Evolutionary conservation across 2,113 vertebrate genomes (phyloP).

Genomic region (Acrocephalus arundinaceus): DNA sequence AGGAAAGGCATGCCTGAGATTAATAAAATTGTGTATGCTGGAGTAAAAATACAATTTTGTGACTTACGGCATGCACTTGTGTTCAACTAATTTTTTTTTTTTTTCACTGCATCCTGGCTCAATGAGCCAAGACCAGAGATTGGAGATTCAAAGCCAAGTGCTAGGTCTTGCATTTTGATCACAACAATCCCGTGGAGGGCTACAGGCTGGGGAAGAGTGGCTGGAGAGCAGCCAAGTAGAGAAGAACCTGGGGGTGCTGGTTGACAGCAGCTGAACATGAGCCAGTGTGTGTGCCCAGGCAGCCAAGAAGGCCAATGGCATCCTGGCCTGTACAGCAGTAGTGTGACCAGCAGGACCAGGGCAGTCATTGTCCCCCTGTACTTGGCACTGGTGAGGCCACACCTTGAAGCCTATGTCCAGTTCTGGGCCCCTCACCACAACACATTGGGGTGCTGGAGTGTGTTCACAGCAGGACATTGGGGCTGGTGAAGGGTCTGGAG

Average conservation of each 20-base stretch:
- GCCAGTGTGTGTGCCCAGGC: too few relatives aligned
- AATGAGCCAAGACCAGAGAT: neutral
- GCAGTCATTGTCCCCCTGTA: too few relatives aligned
- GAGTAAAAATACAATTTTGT: neutral
- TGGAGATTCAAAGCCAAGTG: rapidly evolving
- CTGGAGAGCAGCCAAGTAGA: neutral
- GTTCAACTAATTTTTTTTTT: neutral
- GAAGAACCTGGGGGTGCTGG: neutral
- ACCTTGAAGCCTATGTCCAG: too few relatives aligned
- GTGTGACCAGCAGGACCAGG: neutral
- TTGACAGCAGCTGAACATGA: neutral
- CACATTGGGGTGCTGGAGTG: neutral
- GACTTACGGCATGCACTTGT: neutral
- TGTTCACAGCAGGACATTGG: neutral
- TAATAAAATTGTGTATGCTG: neutral
- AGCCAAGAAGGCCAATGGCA: neutral
- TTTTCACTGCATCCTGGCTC: neutral
- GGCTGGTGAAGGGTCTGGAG: neutral
- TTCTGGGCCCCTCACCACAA: neutral
- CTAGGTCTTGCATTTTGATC: neutral
- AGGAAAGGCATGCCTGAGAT: neutral
- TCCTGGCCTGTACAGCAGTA: neutral
- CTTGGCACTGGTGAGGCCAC: neutral
- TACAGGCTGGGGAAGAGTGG: neutral
- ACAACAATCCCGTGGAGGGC: neutral